Evolutionary conservation across 2,888 invertebrate species (phyloP), one percentile per base, ranked within the genome.

Genomic region (Habrosyne pyritoides): DNA sequence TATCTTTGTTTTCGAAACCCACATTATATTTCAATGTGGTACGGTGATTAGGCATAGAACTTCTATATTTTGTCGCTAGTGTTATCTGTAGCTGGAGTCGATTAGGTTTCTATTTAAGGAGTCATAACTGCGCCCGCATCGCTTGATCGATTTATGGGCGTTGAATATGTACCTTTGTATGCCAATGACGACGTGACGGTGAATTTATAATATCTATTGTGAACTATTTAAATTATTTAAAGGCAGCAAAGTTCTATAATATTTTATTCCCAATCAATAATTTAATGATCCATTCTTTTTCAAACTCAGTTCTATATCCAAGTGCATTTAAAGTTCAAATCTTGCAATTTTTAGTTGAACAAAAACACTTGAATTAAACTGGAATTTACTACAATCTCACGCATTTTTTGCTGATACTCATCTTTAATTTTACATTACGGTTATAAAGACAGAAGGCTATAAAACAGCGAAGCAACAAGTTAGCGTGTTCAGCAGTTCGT

Each of bases 401-500:
- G 36, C 36, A 6, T 36, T 33, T n/a, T 14, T 42, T 42, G 8
- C 33, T 5, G 42, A 18, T 12, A 42, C 8, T 18, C 18, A 42
- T 42, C 42, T 18, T 42, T 42, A 42, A 18, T 42, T 42, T 42
- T 7, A 42, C 42, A n/a, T 18, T 42, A 28, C 52, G 57, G 12
- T 60, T 57, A 62, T 69, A 66, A 64, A 66, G 60, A 69, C 61
- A 60, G 56, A 52, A 57, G 70, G 62, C 55, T 59, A 63, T 65
- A 69, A 68, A 72, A 67, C 63, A 54, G 65, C 63, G 61, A 70
- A 80, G 85, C 91, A 91, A 91, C 91, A 91, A 85, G 91, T 91
- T 91, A 51, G 91, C 91, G 89, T 91, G 91, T 60, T 26, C 48
- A 52, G 53, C 21, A 60, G 56, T 57, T 64, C 26, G 53, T 54